Base-by-base conservation (phyloP, 2,888 invertebrate species). In the Drosophila pseudotakahashii region DNA sequence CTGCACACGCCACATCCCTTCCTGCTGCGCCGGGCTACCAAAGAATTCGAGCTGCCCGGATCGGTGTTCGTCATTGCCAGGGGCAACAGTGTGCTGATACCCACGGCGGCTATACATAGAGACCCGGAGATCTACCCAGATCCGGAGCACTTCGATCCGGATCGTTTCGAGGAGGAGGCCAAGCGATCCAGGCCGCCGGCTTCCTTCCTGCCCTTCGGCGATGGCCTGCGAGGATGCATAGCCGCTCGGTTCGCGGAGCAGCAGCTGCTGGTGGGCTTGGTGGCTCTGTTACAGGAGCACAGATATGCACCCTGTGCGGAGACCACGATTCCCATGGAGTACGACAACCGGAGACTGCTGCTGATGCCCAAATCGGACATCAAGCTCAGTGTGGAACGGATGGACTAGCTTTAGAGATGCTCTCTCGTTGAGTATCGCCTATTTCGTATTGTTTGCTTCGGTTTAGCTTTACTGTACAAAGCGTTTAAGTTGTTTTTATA, bases 91-190 rank as follows among this genome's bases (percentile, higher is more conserved):
- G 47, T 91, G 32, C 76, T 90, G 11, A 89, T 91, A 76, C 91
- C 91, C 3, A 76, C 77, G 3, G 75, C 93, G 54, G 93, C 93
- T 0, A 93, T 95, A 73, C 95, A 95, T 71, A 93, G 93, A 86
- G 94, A 94, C 86, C 89, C 90, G 2, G 57, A 82, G 2, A 89
- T 91, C 42, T 93, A 92, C 74, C 85, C 88, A 0, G 92, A 95
- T n/a, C 95, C 95, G 0, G 91, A 93, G 7, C 93, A 92, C 44
- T 95, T 95, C 62, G 93, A 94, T 72, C 95, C 95, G 0, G 93
- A 94, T 32, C 92, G 95, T 75, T 95, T 95, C 82, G 90, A 91
- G 3, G 89, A 92, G 13, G 93, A 93, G 73, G 93, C 93, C 48
- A 93, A 93, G 70, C 89, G 92, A 0, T 92, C 91, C 34, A 89